phyloP scores from a whole-genome alignment of 2,888 invertebrate species.

The Microctonus hyperodae region DNA sequence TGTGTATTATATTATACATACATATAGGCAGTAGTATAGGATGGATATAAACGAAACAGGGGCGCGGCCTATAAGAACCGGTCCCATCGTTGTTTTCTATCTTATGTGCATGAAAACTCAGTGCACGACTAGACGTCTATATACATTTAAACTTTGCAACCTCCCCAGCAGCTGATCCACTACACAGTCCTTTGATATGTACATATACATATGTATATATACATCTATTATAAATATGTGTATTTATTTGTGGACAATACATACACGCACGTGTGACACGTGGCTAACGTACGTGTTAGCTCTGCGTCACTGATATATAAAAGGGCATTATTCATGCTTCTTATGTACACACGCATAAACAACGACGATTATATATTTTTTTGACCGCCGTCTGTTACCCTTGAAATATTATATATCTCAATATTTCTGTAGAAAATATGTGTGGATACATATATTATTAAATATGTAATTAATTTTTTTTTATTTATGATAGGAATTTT shows the following conservation, averaged over 20 bases:
- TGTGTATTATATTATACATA: too few relatives aligned
- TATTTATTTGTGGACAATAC: neutral
- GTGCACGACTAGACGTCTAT: neutral
- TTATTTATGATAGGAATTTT: too few relatives aligned
- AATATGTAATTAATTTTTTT: too few relatives aligned
- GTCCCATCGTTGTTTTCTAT: constrained; percentile 2
- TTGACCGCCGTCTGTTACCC: neutral
- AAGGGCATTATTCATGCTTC: neutral
- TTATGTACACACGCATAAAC: neutral
- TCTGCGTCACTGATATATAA: neutral
- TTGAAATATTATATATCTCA: neutral
- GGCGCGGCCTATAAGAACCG: constrained; percentile 1
- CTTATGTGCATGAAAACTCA: neutral
- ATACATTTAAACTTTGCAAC: neutral
- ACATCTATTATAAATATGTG: too few relatives aligned
- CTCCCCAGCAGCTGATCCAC: constrained; percentile 9
- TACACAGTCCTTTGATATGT: neutral
- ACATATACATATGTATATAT: too few relatives aligned
- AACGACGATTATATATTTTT: neutral
- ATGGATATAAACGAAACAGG: neutral
- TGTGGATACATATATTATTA: too few relatives aligned
- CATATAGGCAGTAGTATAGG: neutral
- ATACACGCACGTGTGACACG: constrained; percentile 23
- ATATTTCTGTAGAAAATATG: too few relatives aligned
- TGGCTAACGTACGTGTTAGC: constrained; percentile 16